These are phyloP conservation scores for Sminthopsis crassicaudata DNA, from an alignment of 2,113 vertebrate genomes.

Conservation along the genomic window DNA sequence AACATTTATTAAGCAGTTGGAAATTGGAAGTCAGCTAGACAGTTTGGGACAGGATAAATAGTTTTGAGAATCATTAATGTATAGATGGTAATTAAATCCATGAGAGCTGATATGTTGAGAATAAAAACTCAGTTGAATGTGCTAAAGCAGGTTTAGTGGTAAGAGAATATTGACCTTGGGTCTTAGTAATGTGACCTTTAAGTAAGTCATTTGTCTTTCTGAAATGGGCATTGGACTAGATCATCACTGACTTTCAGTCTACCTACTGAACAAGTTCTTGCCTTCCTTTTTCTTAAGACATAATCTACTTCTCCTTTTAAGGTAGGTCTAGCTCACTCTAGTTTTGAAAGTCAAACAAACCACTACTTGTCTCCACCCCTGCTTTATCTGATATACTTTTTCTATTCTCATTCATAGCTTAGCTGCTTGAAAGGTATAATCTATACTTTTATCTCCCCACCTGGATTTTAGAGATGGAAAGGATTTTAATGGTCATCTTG, in stretches of 20 bases:
- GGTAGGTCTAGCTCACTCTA: constrained; percentile 1
- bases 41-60: background rate
- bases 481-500: background rate
- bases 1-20: background rate
- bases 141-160: background rate
- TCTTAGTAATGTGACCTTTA: background rate
- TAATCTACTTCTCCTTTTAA: background rate
- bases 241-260: background rate
- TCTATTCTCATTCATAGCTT: background rate
- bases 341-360: background rate
- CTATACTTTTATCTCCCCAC: background rate
- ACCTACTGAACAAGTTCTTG: background rate
- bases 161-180: background rate
- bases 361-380: background rate
- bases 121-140: background rate
- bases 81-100: background rate
- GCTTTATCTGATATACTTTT: background rate
- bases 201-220: background rate
- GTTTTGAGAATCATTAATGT: background rate
- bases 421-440: background rate
- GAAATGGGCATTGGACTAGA: background rate
- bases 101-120: background rate
- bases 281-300: background rate
- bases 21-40: background rate
- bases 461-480: background rate